A percentile compares a stretch with the other conserved stretches of the same genome.
phyloP scores from a whole-genome alignment of 2,797 vertebrate genomes.

The Artibeus lituratus region DNA sequence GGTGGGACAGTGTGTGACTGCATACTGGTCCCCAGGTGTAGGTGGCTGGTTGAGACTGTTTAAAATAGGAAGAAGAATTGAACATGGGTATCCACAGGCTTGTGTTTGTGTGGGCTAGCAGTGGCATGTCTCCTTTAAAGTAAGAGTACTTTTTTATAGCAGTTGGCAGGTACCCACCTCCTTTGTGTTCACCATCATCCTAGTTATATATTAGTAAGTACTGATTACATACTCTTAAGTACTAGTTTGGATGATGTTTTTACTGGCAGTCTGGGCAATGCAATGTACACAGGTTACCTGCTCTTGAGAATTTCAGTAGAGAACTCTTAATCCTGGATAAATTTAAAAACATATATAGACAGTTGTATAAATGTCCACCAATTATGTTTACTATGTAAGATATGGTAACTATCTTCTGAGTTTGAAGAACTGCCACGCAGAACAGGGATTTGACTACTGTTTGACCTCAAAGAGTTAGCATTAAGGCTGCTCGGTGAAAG shows the following conservation, averaged over 20 bases:
- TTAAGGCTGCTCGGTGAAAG: background rate
- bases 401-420: background rate
- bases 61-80: background rate
- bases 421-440: background rate
- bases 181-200: background rate
- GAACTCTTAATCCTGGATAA: background rate
- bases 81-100: background rate
- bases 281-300: background rate
- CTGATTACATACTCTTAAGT: background rate
- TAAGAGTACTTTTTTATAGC: background rate
- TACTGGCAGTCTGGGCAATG: background rate
- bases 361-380: background rate
- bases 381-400: background rate
- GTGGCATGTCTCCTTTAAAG: background rate
- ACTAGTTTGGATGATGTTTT: background rate
- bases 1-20: background rate
- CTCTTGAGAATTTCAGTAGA: slow-evolving; percentile 6
- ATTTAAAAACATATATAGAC: background rate
- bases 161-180: background rate
- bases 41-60: background rate
- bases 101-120: background rate
- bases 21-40: background rate
- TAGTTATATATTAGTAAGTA: background rate
- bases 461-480: background rate
- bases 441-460: background rate